Evolutionary conservation across 2,888 invertebrate genomes (phyloP).

Genomic region (Lochmaea crataegi): DNA sequence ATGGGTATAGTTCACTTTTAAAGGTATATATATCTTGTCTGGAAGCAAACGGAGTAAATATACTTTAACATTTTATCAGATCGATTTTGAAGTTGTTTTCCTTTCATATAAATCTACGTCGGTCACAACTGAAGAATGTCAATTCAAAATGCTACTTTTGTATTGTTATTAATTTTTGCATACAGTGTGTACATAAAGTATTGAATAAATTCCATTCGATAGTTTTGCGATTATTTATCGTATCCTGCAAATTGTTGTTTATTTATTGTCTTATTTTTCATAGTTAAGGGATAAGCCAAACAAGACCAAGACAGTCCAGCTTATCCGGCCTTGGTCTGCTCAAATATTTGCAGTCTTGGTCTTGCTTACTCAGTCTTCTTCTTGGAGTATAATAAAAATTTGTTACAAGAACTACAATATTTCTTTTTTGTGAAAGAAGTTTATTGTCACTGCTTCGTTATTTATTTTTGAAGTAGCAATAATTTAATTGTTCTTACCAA

Average conservation of each 20-base stretch:
- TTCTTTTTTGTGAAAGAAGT: too few relatives aligned
- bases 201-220: background rate
- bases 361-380: too few relatives aligned
- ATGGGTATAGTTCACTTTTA: background rate
- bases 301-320: too few relatives aligned
- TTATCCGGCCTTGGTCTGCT: too few relatives aligned
- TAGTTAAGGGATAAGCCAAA: too few relatives aligned
- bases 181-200: background rate
- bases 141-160: background rate
- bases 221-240: background rate
- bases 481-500: background rate
- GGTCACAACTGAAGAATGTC: background rate
- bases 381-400: too few relatives aligned
- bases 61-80: constrained; percentile 3
- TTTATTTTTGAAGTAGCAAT: background rate
- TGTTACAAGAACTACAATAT: too few relatives aligned
- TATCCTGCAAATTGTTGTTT: background rate
- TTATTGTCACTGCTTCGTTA: too few relatives aligned
- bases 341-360: too few relatives aligned
- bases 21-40: background rate
- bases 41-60: background rate
- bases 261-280: too few relatives aligned
- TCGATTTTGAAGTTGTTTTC: background rate
- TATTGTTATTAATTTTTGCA: background rate
- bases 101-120: background rate